phyloP scores from a whole-genome alignment of 2,113 vertebrate genomes.

The Hemibagrus wyckioides region DNA sequence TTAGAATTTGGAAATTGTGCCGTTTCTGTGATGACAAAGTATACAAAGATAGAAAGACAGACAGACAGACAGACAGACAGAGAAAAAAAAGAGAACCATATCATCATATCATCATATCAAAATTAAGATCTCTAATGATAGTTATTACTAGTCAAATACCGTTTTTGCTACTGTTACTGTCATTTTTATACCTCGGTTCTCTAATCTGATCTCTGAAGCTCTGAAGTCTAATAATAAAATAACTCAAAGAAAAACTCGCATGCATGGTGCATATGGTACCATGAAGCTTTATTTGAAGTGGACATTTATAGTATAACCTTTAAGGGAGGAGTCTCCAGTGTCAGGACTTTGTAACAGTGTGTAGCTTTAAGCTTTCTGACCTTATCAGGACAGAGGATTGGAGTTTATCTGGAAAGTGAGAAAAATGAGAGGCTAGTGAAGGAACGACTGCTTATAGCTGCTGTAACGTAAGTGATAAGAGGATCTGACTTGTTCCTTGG shows the following conservation, averaged over 20 bases:
- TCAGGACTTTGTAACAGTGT: not conserved
- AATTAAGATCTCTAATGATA: not conserved
- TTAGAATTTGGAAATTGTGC: conserved; percentile 37
- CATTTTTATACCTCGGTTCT: not conserved
- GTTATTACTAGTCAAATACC: not conserved
- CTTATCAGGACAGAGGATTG: not conserved
- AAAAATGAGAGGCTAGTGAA: not conserved
- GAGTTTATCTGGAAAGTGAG: too few relatives aligned
- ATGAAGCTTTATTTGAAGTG: not conserved
- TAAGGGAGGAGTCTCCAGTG: not conserved
- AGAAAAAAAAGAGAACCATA: not conserved
- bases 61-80: not conserved
- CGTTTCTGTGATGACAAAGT: conserved; percentile 23
- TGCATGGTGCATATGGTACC: not conserved
- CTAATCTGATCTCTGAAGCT: not conserved
- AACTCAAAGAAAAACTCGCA: not conserved
- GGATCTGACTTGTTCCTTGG: not conserved
- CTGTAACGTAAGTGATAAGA: not conserved
- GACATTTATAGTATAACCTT: not conserved
- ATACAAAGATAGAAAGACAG: not conserved
- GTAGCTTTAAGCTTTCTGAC: not conserved
- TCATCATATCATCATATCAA: too few relatives aligned
- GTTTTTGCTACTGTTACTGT: not conserved
- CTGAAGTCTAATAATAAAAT: not conserved
- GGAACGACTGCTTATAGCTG: not conserved